Base-by-base conservation (phyloP, 2,888 invertebrate species). In the Ceramica pisi region DNA sequence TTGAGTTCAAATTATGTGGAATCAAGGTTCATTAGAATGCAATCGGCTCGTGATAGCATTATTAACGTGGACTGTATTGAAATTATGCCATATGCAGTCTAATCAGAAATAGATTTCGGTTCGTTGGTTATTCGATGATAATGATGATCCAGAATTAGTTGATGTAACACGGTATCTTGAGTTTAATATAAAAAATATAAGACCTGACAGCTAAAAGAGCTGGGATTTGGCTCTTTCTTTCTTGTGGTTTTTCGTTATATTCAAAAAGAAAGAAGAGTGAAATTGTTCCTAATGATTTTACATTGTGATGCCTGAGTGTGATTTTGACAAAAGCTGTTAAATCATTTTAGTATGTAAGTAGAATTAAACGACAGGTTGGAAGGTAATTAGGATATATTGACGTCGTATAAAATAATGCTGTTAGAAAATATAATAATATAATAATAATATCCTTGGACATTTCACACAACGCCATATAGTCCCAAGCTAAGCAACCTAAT, bases 11-110 rank as follows among this genome's bases (percentile, higher is more conserved):
- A 71, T 60, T 35, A 67, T 60, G 55, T 51, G 64, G 51, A 48
- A 71, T 67, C 26, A 26, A 53, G 53, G 67, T 66, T 70, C 64
- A 67, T 74, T 68, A 61, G 41, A 69, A 69, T 82, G 67, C 53
- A 73, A 73, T 75, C 19, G 12, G 65, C n/a, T 66, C 55, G 8
- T 63, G 70, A 63, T 68, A 71, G 50, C 23, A 46, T 72, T 70
- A 81, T 66, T 70, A 61, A 31, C 35, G 51, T 48, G 10, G 4
- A 0, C 23, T 31, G 14, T 1, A 50, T 31, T 19, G 50, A 56
- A 63, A 67, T 48, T 48, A n/a, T 41, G 31, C n/a, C 31, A 8
- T 56, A 41, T 12, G 26, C 38, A 31, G 23, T 51, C 31, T 46
- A 41, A 61, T 73, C n/a, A 31, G 46, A 64, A 56, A 31, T 50